Conservation (phyloP, 2,888 invertebrate species). For the Abrostola triplasia region DNA sequence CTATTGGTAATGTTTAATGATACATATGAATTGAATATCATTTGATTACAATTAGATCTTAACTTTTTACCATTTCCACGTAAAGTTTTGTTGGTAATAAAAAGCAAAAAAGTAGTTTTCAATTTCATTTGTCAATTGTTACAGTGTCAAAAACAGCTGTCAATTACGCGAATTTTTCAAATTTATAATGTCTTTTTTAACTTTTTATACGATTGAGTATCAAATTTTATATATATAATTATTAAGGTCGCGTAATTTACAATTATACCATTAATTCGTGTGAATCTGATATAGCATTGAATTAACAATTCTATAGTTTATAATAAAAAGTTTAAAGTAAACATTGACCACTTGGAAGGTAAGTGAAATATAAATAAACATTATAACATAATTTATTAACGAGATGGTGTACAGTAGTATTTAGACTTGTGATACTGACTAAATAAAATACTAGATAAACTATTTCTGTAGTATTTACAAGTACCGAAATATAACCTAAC, state of each 20-base stretch:
- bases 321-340: slow-evolving; percentile 2
- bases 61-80: not conserved
- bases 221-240: slow-evolving; percentile 18
- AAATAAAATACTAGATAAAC: too few species aligned
- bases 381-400: not conserved
- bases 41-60: too few species aligned
- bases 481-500: not conserved
- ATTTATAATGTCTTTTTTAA: slow-evolving; percentile 39
- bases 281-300: slow-evolving; percentile 5
- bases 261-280: slow-evolving; percentile 14
- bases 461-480: not conserved
- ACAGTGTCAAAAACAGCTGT: slow-evolving; percentile 57
- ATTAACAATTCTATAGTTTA: slow-evolving; percentile 1
- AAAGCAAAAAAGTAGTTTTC: slow-evolving; percentile 5
- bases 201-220: slow-evolving; percentile 31
- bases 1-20: too few species aligned
- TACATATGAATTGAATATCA: too few species aligned
- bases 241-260: slow-evolving; percentile 10
- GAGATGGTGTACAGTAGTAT: not conserved
- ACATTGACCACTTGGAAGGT: slow-evolving; percentile 28
- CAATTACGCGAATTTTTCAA: slow-evolving; percentile 51
- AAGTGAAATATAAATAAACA: slow-evolving; percentile 12
- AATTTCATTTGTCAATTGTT: slow-evolving; percentile 16
- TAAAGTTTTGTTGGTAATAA: not conserved
- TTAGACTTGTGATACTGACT: not conserved